Conservation (phyloP, 1,140 invertebrate species). For the Leptopilina boulardi region DNA sequence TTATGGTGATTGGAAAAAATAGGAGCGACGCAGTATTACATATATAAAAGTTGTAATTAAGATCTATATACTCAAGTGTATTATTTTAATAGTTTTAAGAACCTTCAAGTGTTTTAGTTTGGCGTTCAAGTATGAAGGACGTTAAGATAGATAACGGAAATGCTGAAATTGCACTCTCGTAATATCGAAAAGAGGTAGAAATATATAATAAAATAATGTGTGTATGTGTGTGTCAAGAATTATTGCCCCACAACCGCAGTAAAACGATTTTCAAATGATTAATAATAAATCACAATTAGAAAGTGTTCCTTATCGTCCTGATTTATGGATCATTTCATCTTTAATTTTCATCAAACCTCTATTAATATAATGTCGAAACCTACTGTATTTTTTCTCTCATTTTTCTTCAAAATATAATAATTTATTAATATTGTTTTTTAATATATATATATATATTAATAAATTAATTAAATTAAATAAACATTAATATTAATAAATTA, state of each 20-base stretch:
- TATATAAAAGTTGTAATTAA: background rate
- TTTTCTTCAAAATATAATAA: no score
- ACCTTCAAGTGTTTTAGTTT: background rate
- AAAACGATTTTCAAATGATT: background rate
- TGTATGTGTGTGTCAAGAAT: background rate
- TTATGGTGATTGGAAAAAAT: no score
- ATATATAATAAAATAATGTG: background rate
- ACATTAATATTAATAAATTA: no score
- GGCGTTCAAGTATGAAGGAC: background rate
- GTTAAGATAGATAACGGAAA: background rate
- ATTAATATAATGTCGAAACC: no score
- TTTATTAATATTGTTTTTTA: no score
- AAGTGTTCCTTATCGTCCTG: background rate
- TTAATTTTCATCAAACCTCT: background rate
- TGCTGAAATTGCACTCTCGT: background rate
- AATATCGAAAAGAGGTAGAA: background rate
- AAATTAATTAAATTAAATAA: no score
- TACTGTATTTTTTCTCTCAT: no score
- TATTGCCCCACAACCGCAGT: background rate
- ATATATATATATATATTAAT: no score
- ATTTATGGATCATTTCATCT: background rate
- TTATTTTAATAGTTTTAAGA: slow-evolving; percentile 9
- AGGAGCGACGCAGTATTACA: no score
- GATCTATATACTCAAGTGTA: background rate
- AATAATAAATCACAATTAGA: slow-evolving; percentile 9